These are phyloP conservation scores for Cromileptes altivelis DNA, from an alignment of 2,113 vertebrate genomes.

Conservation along the genomic window DNA sequence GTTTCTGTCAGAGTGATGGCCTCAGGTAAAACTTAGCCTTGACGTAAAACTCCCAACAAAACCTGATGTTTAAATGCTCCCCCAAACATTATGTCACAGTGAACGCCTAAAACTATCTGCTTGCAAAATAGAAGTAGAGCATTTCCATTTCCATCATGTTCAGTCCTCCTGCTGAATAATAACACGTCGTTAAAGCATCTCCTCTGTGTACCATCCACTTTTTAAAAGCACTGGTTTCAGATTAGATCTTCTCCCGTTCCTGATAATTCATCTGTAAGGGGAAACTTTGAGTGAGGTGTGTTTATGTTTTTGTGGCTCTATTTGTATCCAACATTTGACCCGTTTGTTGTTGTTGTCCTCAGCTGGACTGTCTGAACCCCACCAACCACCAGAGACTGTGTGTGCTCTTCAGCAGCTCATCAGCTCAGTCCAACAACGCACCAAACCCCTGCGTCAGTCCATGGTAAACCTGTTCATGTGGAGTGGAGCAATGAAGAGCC, in stretches of 20 bases:
- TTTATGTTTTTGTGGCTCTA: not conserved
- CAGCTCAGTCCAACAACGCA: constrained; percentile 94
- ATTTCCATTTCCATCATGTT: too few species aligned
- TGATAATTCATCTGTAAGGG: too few species aligned
- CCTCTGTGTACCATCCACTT: too few species aligned
- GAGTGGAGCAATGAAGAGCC: rapidly evolving
- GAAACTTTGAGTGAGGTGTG: not conserved
- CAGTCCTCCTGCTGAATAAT: not conserved
- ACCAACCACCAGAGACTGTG: constrained; percentile 96
- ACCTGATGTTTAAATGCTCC: too few species aligned
- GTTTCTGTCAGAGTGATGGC: too few species aligned
- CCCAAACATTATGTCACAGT: too few species aligned
- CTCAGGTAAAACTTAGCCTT: too few species aligned
- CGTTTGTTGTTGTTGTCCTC: constrained; percentile 47
- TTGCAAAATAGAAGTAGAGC: too few species aligned
- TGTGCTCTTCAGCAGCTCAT: constrained; percentile 98
- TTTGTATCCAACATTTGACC: not conserved
- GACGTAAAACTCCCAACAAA: too few species aligned
- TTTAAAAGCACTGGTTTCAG: too few species aligned
- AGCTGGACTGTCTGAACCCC: constrained; percentile 96
- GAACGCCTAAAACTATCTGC: not conserved
- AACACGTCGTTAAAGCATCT: too few species aligned
- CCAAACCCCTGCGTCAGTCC: constrained; percentile 98
- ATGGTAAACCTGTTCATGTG: constrained; percentile 84
- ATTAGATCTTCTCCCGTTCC: too few species aligned